Evolutionary conservation across 2,113 vertebrate species (phyloP), one percentile per base, ranked within the genome.

Genomic region (Peromyscus polionotus): DNA sequence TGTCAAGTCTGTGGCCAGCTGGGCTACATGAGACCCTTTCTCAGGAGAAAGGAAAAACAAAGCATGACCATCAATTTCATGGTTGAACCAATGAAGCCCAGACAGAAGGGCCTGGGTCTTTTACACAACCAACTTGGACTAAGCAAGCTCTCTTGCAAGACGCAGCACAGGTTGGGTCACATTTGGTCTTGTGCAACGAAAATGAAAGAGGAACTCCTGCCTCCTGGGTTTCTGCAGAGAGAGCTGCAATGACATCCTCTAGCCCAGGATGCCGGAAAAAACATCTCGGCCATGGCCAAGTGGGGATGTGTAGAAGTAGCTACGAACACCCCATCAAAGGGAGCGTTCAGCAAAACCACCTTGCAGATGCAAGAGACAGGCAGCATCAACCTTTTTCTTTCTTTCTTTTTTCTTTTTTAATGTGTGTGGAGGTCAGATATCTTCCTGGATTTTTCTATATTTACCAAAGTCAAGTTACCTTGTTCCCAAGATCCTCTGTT

Each of bases 141-240:
- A 2, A 39, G 81, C 22, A 86, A 81, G 68, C 61, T 76, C n/a
- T 89, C 45, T 79, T 86, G 88, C 73, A 93, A 73, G 91, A 91
- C n/a, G n/a, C 28, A n/a, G 73, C 36, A 12, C 39, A 4, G 1
- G 39, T 94, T 88, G 94, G 72, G 86, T 80, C 93, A 96, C 65
- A 33, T 61, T 65, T 70, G 77, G 54, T 81, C 72, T 95, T 97
- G 51, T 77, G 96, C 95, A 97, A 95, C 88, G 65, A 85, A 94
- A 96, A 94, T 79, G 57, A 75, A 91, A 90, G 92, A 90, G 92
- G 91, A 90, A 96, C 83, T 90, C 96, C 54, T 54, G 65, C 70
- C 93, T 54, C 6, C 76, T 61, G 79, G 57, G 79, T 95, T 92
- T 95, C 86, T 70, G 61, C 54, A 91, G 45, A 54, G 7, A 70